A percentile compares a stretch with the other conserved stretches of the same genome.
Evolutionary conservation across 1,140 invertebrate genomes (phyloP).

Genomic region (Bombus impatiens): DNA sequence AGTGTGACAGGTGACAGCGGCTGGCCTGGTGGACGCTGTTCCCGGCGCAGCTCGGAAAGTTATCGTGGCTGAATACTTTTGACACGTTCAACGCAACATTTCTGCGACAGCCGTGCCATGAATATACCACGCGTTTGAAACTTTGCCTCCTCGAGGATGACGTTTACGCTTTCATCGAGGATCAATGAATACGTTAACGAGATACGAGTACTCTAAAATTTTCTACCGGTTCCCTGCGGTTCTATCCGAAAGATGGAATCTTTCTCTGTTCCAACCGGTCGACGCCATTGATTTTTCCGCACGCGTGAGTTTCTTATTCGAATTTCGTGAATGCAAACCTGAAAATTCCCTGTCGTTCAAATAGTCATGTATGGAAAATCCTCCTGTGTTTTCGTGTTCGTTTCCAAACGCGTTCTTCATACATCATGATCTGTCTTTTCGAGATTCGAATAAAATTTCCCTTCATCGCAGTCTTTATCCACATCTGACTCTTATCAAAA

Average conservation of each 20-base stretch:
- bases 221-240: neutral
- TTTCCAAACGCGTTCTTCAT: neutral
- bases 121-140: neutral
- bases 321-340: neutral
- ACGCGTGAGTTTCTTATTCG: neutral
- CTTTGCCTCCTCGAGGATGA: constrained; percentile 13
- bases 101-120: constrained; percentile 27
- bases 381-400: neutral
- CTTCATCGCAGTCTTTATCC: neutral
- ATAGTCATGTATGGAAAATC: constrained; percentile 16
- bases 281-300: neutral
- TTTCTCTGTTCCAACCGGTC: neutral
- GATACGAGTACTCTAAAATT: neutral
- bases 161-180: constrained; percentile 1
- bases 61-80: constrained; percentile 58
- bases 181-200: neutral
- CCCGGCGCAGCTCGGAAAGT: constrained; percentile 37
- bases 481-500: neutral
- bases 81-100: constrained; percentile 47
- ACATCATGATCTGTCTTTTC: neutral
- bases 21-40: constrained; percentile 37
- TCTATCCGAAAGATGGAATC: no score
- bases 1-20: constrained; percentile 44
- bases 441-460: constrained; percentile 1
- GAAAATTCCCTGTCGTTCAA: neutral